Percentiles rank a stretch among this genome's conserved stretches.
These are phyloP conservation scores for Ictidomys tridecemlineatus DNA, from an alignment of 2,113 vertebrate species.

Conservation along the genomic window DNA sequence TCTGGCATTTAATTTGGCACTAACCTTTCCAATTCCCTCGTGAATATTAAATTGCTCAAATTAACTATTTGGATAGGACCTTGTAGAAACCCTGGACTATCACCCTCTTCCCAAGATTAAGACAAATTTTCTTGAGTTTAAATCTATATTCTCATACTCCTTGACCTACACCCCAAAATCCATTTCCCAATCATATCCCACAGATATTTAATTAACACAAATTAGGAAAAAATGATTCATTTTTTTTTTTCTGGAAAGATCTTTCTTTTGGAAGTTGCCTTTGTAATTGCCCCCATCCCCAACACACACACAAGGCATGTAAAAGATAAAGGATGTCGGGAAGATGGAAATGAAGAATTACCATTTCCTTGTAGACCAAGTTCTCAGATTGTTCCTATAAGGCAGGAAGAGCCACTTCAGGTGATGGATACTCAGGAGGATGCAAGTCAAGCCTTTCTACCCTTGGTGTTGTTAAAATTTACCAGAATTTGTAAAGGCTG, in stretches of 20 bases:
- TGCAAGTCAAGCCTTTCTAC: not conserved
- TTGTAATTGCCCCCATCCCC: not conserved
- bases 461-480: not conserved
- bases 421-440: not conserved
- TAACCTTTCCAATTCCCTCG: not conserved
- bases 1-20: not conserved
- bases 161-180: not conserved
- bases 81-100: not conserved
- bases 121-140: not conserved
- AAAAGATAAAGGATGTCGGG: not conserved
- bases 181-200: not conserved
- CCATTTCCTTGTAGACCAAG: not conserved
- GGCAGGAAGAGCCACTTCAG: not conserved
- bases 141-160: not conserved
- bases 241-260: not conserved
- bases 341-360: conserved; percentile 39
- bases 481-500: not conserved
- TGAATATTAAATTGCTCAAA: not conserved
- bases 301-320: not conserved
- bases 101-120: not conserved
- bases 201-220: not conserved
- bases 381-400: not conserved
- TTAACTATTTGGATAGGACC: not conserved
- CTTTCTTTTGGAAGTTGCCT: not conserved
- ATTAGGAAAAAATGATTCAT: not conserved